phyloP scores from a whole-genome alignment of 2,797 vertebrate genomes.

The Pempheris klunzingeri region DNA sequence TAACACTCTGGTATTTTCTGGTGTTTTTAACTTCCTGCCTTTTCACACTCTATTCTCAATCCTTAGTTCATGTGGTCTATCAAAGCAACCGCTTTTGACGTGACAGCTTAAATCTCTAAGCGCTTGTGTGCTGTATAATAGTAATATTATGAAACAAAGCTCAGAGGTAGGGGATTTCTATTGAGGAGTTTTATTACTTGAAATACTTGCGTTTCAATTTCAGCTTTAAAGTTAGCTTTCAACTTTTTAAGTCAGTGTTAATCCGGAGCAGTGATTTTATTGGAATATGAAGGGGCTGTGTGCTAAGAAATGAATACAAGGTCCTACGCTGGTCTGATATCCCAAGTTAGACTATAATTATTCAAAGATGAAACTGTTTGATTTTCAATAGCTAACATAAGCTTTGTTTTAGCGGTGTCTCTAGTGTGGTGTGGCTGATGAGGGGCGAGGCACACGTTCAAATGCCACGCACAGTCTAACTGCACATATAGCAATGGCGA shows the following conservation, averaged over 20 bases:
- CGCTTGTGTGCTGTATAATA: background rate
- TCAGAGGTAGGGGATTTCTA: slow-evolving; percentile 9
- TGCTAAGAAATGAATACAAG: background rate
- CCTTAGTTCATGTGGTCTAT: background rate
- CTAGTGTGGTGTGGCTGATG: background rate
- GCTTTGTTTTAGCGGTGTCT: background rate
- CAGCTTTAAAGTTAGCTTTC: slow-evolving; percentile 4
- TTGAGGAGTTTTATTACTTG: background rate
- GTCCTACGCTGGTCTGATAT: background rate
- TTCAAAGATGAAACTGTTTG: background rate
- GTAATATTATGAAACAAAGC: slow-evolving; percentile 5
- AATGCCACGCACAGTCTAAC: background rate
- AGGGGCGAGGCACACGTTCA: background rate
- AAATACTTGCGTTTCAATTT: slow-evolving; percentile 1
- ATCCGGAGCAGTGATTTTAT: background rate
- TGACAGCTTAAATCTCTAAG: background rate
- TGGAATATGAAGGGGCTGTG: background rate
- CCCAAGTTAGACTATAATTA: background rate
- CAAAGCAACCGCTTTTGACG: background rate
- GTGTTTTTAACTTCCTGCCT: background rate
- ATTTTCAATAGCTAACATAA: no score
- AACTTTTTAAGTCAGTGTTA: background rate
- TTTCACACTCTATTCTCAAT: background rate
- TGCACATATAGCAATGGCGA: background rate
- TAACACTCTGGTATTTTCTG: background rate